phyloP scores from a whole-genome alignment of 1,140 invertebrate genomes.

The Eubasilissa regina region DNA sequence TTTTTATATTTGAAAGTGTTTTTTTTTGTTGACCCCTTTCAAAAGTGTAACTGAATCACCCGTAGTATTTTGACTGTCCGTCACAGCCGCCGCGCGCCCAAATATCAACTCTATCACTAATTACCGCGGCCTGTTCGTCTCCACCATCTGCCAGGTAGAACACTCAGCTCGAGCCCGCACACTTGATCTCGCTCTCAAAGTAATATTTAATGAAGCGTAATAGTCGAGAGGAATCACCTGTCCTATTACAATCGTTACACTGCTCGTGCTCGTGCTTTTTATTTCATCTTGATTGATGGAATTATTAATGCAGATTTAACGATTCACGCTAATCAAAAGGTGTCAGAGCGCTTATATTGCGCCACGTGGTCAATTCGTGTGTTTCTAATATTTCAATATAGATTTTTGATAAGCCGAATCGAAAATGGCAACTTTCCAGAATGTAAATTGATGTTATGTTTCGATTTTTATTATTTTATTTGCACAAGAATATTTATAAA shows the following conservation, averaged over 20 bases:
- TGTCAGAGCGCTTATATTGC: not conserved
- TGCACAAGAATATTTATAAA: no score
- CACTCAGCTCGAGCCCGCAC: slow-evolving; percentile 30
- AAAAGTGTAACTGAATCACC: no score
- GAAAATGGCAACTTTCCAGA: no score
- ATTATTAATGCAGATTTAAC: slow-evolving; percentile 13
- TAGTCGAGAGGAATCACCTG: slow-evolving; percentile 39
- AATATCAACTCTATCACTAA: slow-evolving; percentile 43
- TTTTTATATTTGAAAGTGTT: no score
- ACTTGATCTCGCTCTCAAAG: slow-evolving; percentile 36
- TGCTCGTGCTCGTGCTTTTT: not conserved
- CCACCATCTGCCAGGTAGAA: slow-evolving; percentile 50
- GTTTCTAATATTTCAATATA: no score
- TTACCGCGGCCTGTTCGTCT: slow-evolving; percentile 14
- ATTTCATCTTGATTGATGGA: slow-evolving; percentile 8
- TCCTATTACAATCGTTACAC: not conserved
- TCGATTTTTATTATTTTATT: no score
- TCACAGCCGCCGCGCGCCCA: slow-evolving; percentile 36
- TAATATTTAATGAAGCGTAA: slow-evolving; percentile 48
- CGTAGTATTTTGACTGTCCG: slow-evolving; percentile 53
- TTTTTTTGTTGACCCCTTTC: no score
- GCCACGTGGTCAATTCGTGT: no score
- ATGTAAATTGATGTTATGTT: no score
- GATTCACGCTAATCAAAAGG: slow-evolving; percentile 15
- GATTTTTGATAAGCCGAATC: no score